Base-by-base conservation (phyloP, 2,113 vertebrate genomes). In the Chloroceryle aenea region DNA sequence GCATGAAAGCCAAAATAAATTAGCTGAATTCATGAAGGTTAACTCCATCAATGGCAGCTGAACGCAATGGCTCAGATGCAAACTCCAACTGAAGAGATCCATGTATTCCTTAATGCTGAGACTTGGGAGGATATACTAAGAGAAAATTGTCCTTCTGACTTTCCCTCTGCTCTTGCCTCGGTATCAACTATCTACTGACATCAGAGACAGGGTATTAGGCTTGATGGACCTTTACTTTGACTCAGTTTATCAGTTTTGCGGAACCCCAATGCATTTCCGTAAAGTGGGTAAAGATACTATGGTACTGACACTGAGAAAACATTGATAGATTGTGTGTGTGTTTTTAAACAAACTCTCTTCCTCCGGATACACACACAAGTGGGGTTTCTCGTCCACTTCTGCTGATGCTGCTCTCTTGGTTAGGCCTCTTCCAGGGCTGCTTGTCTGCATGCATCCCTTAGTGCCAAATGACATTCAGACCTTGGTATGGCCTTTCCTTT, bases 311-410 rank as follows among this genome's bases (percentile, higher is more conserved):
- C 22, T 59, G 79, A 9, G 38, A 63, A 85, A 89, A 45, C n/a
- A 15, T 22, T 63, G 66, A 43, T 43, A 42, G 30, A 62, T 14
- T 10, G 14, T 48, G 16, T 45, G 34, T 83, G 22, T 74, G 17
- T 20, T 83, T 78, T 62, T 80, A 45, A 86, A 34, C 32, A 59
- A 59, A 58, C 7, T 38, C 9, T 23, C 34, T 87, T 73, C 55
- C 34, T 84, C 59, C 56, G 62, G 27, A 8, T 62, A 15, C 7
- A 14, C 10, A 12, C 11, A 25, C 0, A 0, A 21, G 10, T 14
- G 36, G 14, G 3, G 8, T 61, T 26, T 97, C 74, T 85, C 48
- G 6, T 48, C 52, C 34, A 3, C 72, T 73, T 48, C 34, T 3
- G 1, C 75, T 30, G 40, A 18, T 62, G 79, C 45, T 68, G 82